Evolutionary conservation across 2,797 vertebrate genomes (phyloP).

Genomic region (Prionace glauca): DNA sequence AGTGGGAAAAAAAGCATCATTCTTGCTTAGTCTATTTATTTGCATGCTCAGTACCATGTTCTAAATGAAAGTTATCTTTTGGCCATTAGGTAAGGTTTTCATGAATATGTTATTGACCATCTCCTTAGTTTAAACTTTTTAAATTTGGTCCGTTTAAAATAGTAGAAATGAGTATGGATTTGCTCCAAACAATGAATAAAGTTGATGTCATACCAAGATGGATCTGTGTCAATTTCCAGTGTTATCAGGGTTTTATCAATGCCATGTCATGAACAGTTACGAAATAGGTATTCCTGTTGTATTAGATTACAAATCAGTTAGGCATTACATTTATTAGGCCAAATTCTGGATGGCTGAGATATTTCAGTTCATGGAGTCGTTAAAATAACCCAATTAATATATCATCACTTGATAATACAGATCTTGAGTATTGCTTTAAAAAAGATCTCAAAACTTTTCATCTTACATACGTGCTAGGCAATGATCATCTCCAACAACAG

Average conservation of each 20-base stretch:
- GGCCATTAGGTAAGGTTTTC: neutral
- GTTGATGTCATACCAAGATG: neutral
- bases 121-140: neutral
- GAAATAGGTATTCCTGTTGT: neutral
- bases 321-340: neutral
- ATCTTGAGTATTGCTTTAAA: no score
- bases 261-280: neutral
- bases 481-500: no score
- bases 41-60: neutral
- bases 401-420: neutral
- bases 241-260: neutral
- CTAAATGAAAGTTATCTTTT: neutral
- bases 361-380: neutral
- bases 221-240: neutral
- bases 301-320: neutral
- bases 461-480: no score
- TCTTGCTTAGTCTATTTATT: neutral
- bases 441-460: no score
- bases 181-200: neutral
- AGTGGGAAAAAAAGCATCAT: neutral
- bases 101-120: neutral
- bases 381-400: neutral
- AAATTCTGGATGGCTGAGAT: neutral
- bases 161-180: neutral
- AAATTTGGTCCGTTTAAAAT: neutral